Conservation (phyloP, 2,888 invertebrate genomes). For the Aphodius granarius region DNA sequence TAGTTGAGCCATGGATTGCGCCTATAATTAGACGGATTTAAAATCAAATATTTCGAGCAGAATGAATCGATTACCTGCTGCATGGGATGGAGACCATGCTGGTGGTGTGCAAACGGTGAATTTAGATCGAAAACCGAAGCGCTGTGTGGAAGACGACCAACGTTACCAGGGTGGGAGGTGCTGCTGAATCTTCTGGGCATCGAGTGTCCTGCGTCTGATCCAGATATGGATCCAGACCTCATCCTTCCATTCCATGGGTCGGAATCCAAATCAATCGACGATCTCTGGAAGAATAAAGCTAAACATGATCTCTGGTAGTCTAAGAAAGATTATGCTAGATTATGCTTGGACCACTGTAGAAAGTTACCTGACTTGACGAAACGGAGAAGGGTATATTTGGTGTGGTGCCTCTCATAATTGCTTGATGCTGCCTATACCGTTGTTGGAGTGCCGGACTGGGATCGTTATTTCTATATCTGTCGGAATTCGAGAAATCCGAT, state of each 20-base stretch:
- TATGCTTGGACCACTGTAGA: conserved; percentile 9
- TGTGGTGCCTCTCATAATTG: conserved; percentile 55
- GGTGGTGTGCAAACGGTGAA: conserved; percentile 41
- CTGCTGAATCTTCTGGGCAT: conserved; percentile 47
- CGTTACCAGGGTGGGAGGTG: conserved; percentile 44
- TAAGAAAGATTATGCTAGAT: neutral
- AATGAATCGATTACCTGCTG: conserved; percentile 57
- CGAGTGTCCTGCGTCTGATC: conserved; percentile 43
- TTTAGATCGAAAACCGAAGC: conserved; percentile 62
- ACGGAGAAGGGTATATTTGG: conserved; percentile 50
- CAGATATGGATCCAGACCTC: conserved; percentile 45
- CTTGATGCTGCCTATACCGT: conserved; percentile 62
- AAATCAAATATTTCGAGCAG: neutral
- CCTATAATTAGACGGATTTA: conserved; percentile 52
- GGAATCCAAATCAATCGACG: conserved; percentile 8
- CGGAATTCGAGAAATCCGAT: conserved; percentile 42
- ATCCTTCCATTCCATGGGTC: conserved; percentile 41
- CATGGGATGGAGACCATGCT: conserved; percentile 54
- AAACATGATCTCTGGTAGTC: neutral
- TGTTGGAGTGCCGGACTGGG: conserved; percentile 57
- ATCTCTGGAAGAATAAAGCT: neutral
- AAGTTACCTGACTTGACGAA: conserved; percentile 45
- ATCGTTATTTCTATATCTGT: conserved; percentile 35
- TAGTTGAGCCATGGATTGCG: conserved; percentile 72
- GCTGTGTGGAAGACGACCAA: conserved; percentile 48